Percentiles rank a stretch among this genome's conserved stretches.
Evolutionary conservation across 2,888 invertebrate genomes (phyloP).

Genomic region (Stenodera caucasica): DNA sequence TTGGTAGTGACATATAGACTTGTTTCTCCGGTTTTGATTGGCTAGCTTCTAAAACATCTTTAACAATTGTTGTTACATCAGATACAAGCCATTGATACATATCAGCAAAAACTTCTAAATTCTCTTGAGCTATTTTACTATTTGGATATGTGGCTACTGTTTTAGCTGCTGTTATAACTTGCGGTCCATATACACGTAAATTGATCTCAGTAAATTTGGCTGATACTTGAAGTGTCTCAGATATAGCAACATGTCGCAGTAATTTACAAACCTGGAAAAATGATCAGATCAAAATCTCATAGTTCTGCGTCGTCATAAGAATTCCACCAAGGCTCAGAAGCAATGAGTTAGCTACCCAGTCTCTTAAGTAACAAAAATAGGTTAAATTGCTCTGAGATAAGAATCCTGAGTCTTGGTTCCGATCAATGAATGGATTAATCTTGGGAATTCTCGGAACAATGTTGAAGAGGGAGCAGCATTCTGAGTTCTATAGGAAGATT

Average conservation of each 20-base stretch:
- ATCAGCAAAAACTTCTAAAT: slow-evolving; percentile 91
- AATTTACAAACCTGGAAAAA: slow-evolving; percentile 85
- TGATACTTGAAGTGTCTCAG: slow-evolving; percentile 92
- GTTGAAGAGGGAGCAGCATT: too few relatives aligned
- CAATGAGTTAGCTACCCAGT: too few relatives aligned
- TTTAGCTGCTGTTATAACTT: slow-evolving; percentile 88
- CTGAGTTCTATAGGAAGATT: too few relatives aligned
- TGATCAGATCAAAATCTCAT: background rate
- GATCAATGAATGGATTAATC: too few relatives aligned
- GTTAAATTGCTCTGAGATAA: too few relatives aligned
- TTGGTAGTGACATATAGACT: slow-evolving; percentile 90
- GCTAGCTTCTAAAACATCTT: slow-evolving; percentile 83
- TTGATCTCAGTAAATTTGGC: slow-evolving; percentile 96
- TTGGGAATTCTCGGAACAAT: too few relatives aligned
- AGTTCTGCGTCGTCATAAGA: too few relatives aligned
- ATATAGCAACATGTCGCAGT: slow-evolving; percentile 90
- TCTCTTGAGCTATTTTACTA: slow-evolving; percentile 95
- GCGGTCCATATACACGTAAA: slow-evolving; percentile 91
- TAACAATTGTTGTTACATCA: slow-evolving; percentile 87
- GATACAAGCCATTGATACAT: slow-evolving; percentile 94
- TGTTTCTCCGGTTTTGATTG: slow-evolving; percentile 70
- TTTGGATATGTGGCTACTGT: slow-evolving; percentile 89
- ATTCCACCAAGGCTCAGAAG: too few relatives aligned
- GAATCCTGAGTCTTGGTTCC: too few relatives aligned
- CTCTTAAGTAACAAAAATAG: too few relatives aligned